Conservation (phyloP, 1,140 invertebrate genomes). For the Odontomachus brunneus region DNA sequence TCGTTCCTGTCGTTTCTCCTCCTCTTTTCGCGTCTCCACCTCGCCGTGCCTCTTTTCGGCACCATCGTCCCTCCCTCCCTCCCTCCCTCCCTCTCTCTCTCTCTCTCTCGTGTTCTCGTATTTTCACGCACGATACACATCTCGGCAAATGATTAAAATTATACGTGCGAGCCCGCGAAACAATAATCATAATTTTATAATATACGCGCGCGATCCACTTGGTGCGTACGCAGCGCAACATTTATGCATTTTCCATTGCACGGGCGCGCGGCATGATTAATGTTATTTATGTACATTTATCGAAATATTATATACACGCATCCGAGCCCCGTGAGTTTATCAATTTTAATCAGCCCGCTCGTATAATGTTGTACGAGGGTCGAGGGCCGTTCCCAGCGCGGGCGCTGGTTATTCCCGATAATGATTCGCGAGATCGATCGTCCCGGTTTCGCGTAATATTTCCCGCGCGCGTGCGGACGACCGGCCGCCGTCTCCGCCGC, state of each 20-base stretch:
- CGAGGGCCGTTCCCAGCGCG: background rate
- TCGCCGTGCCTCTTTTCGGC: no score
- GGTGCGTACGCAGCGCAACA: slow-evolving; percentile 13
- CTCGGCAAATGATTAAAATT: slow-evolving; percentile 46
- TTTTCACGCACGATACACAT: slow-evolving; percentile 11
- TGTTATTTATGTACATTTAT: slow-evolving; percentile 49
- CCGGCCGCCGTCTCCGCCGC: background rate
- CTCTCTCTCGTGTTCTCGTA: background rate
- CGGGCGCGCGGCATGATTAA: slow-evolving; percentile 39
- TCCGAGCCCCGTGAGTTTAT: background rate
- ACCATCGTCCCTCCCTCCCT: no score
- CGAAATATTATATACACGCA: slow-evolving; percentile 24
- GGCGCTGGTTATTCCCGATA: slow-evolving; percentile 26
- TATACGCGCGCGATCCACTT: slow-evolving; percentile 18
- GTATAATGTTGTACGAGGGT: slow-evolving; percentile 1
- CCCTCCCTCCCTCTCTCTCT: no score
- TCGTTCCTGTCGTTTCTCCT: slow-evolving; percentile 18
- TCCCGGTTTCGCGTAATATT: slow-evolving; percentile 5
- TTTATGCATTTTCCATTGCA: background rate
- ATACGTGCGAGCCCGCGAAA: background rate
- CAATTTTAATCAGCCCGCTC: slow-evolving; percentile 17
- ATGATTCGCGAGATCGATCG: slow-evolving; percentile 30
- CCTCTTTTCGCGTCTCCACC: slow-evolving; percentile 20
- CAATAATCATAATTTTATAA: slow-evolving; percentile 45
- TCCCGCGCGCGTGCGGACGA: background rate